These are phyloP conservation scores for Pseudeuparius sepicola DNA, from an alignment of 2,888 invertebrate species.

Conservation along the genomic window DNA sequence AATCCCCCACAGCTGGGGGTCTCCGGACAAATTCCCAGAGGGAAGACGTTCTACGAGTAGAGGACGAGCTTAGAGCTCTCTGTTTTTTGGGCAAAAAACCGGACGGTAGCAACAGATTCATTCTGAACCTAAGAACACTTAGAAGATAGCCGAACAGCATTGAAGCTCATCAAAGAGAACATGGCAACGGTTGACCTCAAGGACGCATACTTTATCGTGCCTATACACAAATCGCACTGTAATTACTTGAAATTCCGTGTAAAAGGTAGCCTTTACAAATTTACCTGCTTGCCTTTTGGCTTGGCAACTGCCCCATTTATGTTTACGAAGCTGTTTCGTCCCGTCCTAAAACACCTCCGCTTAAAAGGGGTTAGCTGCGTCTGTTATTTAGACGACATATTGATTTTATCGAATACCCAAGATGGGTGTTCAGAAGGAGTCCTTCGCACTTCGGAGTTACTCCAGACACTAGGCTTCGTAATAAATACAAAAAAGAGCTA, in stretches of 20 bases:
- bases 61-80: no score
- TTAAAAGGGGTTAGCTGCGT: background rate
- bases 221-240: no score
- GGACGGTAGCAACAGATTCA: no score
- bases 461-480: slow-evolving; percentile 19
- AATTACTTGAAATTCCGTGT: background rate
- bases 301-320: background rate
- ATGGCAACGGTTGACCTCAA: no score
- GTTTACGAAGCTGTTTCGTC: background rate
- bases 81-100: no score
- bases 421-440: slow-evolving; percentile 15
- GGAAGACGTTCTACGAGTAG: no score
- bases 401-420: background rate
- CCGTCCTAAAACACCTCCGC: background rate
- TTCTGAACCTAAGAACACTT: no score
- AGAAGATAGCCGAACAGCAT: no score
- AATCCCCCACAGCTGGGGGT: no score
- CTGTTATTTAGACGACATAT: background rate
- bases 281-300: background rate
- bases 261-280: background rate
- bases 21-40: no score
- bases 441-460: slow-evolving; percentile 9
- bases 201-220: no score
- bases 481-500: slow-evolving; percentile 18
- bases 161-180: no score